phyloP scores from a whole-genome alignment of 2,797 vertebrate species.

The Taeniopygia guttata region DNA sequence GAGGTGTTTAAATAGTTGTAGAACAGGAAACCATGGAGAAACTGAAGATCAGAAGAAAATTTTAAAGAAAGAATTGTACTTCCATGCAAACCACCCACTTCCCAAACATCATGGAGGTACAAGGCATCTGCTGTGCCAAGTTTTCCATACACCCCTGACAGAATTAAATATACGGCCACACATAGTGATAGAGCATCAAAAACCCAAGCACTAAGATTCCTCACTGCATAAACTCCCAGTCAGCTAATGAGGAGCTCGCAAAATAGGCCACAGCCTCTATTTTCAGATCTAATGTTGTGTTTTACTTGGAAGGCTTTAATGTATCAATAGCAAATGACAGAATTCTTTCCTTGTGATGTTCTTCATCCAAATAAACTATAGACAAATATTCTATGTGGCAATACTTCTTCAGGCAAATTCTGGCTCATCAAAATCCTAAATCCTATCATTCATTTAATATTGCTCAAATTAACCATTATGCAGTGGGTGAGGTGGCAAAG shows the following conservation, averaged over 20 bases:
- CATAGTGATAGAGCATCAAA: conserved; percentile 8
- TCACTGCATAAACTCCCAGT: background rate
- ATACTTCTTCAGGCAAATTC: conserved; percentile 17
- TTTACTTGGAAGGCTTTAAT: conserved; percentile 48
- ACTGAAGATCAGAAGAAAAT: conserved; percentile 9
- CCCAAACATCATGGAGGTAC: conserved; percentile 43
- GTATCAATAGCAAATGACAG: conserved; percentile 36
- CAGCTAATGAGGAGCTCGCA: conserved; percentile 27
- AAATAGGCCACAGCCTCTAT: conserved; percentile 50
- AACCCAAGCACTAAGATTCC: background rate
- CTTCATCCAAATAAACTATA: background rate
- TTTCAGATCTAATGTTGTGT: conserved; percentile 42
- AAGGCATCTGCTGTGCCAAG: conserved; percentile 38
- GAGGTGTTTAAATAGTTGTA: conserved; percentile 6
- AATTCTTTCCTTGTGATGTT: conserved; percentile 20
- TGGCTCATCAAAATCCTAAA: conserved; percentile 20
- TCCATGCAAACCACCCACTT: conserved; percentile 46
- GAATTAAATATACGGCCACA: conserved; percentile 36
- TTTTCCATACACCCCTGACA: conserved; percentile 33
- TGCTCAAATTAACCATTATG: conserved; percentile 39
- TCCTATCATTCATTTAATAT: conserved; percentile 25
- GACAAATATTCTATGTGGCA: conserved; percentile 18
- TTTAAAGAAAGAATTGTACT: conserved; percentile 37
- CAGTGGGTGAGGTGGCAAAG: conserved; percentile 54
- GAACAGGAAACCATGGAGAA: conserved; percentile 39